These are phyloP conservation scores for Alosa sapidissima DNA, from an alignment of 2,797 vertebrate species.

Conservation along the genomic window DNA sequence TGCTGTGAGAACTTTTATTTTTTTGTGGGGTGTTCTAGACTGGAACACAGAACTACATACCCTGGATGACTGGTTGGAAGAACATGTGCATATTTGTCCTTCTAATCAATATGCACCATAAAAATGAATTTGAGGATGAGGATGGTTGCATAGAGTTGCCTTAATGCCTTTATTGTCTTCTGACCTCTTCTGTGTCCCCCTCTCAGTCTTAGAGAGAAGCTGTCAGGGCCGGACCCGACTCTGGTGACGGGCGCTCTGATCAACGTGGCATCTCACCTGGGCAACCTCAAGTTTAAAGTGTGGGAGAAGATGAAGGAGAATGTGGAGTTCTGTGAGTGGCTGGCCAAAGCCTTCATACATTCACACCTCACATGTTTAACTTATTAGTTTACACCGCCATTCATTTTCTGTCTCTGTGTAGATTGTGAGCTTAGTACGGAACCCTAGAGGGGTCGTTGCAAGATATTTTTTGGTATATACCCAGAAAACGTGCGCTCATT, in stretches of 20 bases:
- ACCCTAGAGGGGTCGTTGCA: no score
- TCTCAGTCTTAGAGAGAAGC: conserved; percentile 10
- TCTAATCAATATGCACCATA: no score
- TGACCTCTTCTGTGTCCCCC: not conserved
- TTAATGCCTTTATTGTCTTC: no score
- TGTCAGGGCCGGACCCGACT: not conserved
- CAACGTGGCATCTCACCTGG: conserved; percentile 40
- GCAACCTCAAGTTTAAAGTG: conserved; percentile 43
- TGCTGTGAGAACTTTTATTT: not conserved
- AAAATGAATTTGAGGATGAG: no score
- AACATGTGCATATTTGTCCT: not conserved
- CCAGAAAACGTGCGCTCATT: no score
- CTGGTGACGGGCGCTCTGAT: conserved; percentile 22
- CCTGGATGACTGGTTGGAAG: not conserved
- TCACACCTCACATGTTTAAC: no score
- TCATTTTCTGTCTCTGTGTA: no score
- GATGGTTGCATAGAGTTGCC: no score
- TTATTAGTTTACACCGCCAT: no score
- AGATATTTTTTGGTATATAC: no score
- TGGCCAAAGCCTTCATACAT: not conserved
- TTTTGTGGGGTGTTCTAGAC: not conserved
- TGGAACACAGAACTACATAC: not conserved
- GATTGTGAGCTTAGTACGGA: no score
- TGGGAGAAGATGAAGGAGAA: conserved; percentile 45
- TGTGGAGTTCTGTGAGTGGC: conserved; percentile 39